These are phyloP conservation scores for Galagoides demidoff DNA, from an alignment of 2,797 vertebrate genomes.

Conservation along the genomic window DNA sequence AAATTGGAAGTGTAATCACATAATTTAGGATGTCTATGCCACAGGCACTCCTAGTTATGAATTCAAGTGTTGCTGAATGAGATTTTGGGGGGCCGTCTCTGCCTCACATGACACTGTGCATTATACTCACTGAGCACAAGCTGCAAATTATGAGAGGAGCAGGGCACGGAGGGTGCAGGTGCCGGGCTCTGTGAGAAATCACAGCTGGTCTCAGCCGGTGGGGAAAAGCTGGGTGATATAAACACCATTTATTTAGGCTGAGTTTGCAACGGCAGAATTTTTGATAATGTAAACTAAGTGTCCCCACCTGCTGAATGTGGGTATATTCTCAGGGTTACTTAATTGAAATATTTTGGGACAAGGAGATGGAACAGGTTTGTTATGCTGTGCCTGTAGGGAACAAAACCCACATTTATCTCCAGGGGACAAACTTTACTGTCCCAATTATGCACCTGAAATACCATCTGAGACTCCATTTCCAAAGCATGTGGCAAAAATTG, in stretches of 20 bases:
- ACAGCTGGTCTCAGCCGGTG: neutral
- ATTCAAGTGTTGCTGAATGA: constrained; percentile 27
- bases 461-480: neutral
- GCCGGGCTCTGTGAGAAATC: neutral
- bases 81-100: constrained; percentile 20
- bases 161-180: neutral
- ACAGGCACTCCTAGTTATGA: neutral
- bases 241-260: neutral
- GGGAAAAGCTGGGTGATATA: neutral
- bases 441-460: neutral
- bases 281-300: neutral
- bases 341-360: neutral
- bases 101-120: constrained; percentile 18
- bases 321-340: neutral
- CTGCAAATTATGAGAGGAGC: neutral
- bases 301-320: neutral
- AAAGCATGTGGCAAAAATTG: neutral
- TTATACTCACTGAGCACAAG: constrained; percentile 12
- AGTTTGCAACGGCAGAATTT: neutral
- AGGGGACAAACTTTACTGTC: neutral
- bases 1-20: constrained; percentile 16
- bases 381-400: neutral
- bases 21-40: neutral
- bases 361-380: neutral
- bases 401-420: neutral